Conservation (phyloP, 2,888 invertebrate species). For the Brachypalpus laphriformis region DNA sequence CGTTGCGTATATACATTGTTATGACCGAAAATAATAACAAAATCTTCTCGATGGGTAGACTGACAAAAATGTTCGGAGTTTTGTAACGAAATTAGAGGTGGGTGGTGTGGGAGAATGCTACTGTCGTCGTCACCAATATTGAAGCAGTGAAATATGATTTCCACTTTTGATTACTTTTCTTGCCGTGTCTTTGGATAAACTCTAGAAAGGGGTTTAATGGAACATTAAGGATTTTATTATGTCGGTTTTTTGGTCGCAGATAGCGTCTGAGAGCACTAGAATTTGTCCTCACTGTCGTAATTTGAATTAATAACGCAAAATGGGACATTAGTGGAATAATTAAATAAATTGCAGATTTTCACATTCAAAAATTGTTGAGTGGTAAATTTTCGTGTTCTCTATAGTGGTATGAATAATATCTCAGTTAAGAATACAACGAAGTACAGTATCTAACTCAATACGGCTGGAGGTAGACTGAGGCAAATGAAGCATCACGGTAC, state of each 20-base stretch:
- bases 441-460: too few relatives aligned
- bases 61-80: slow-evolving; percentile 13
- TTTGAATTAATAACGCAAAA: slow-evolving; percentile 37
- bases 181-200: slow-evolving; percentile 47
- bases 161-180: slow-evolving; percentile 42
- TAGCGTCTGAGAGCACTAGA: slow-evolving; percentile 1
- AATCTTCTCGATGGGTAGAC: slow-evolving; percentile 10
- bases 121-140: slow-evolving; percentile 48
- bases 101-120: neutral
- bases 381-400: neutral
- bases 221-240: slow-evolving; percentile 82
- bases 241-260: slow-evolving; percentile 9
- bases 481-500: too few relatives aligned
- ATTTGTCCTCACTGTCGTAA: slow-evolving; percentile 19
- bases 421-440: neutral
- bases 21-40: slow-evolving; percentile 30
- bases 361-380: neutral
- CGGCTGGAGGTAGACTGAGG: too few relatives aligned
- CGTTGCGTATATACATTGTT: slow-evolving; percentile 6
- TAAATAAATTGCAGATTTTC: slow-evolving; percentile 34
- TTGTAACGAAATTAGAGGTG: neutral
- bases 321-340: slow-evolving; percentile 32
- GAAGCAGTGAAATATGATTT: slow-evolving; percentile 55
- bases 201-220: slow-evolving; percentile 81
- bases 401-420: neutral